phyloP scores from a whole-genome alignment of 2,888 invertebrate genomes.

The Antheraea assamensis region DNA sequence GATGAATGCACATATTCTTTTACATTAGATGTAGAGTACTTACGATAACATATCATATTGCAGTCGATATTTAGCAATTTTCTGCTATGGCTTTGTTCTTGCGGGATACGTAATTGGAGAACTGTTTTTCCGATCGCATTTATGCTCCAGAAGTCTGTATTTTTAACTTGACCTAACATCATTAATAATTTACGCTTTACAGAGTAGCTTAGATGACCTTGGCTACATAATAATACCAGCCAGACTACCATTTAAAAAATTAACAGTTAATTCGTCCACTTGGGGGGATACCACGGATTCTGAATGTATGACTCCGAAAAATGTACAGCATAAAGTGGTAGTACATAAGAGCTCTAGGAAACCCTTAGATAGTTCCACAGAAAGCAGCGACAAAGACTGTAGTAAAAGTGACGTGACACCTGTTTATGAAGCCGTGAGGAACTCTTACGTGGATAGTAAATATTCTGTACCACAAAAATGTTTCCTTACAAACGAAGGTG shows the following conservation, averaged over 20 bases:
- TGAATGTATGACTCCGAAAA: constrained; percentile 57
- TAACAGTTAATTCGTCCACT: constrained; percentile 55
- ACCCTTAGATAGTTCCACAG: constrained; percentile 48
- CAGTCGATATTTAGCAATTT: no score
- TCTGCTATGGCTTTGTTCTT: no score
- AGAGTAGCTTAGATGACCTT: constrained; percentile 55
- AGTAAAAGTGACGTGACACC: constrained; percentile 56
- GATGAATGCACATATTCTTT: no score
- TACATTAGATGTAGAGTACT: no score
- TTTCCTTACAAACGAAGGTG: constrained; percentile 55
- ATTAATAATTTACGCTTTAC: constrained; percentile 1
- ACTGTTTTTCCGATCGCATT: no score
- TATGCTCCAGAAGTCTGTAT: background rate
- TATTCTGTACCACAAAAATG: constrained; percentile 53
- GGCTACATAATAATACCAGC: constrained; percentile 72
- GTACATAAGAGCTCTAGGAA: constrained; percentile 44
- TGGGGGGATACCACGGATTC: constrained; percentile 73
- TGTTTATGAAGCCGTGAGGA: constrained; percentile 60
- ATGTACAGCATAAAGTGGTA: constrained; percentile 55
- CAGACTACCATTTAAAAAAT: constrained; percentile 52
- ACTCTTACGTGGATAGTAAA: constrained; percentile 38
- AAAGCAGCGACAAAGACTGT: constrained; percentile 59
- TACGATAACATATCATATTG: no score
- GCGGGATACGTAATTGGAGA: no score
- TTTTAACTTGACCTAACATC: background rate